Evolutionary conservation across 2,888 invertebrate genomes (phyloP), one percentile per base, ranked within the genome.

Genomic region (Myathropa florea): DNA sequence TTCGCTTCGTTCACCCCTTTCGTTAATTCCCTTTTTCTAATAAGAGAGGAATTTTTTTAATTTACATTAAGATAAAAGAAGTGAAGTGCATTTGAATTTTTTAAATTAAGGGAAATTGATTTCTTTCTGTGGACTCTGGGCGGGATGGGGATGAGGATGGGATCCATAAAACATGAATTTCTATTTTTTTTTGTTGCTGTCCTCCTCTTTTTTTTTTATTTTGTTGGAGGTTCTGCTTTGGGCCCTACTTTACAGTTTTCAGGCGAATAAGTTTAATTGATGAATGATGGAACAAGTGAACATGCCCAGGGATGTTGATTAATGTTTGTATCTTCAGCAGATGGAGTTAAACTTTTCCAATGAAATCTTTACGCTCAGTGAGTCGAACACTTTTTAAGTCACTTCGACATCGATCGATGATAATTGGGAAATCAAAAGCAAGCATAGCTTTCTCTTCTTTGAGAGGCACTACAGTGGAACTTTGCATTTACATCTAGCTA

Each of bases 51-150:
- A 77, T 85, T 86, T 86, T 81, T 83, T 86, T 83, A 83, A 86
- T 86, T 86, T 83, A 86, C 86, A 86, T 86, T 86, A 86, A 86
- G 83, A 86, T 86, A 86, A 86, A 83, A 83, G 86, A 83, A 86
- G 55, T 86, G 83, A 83, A 83, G 83, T 86, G 86, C 86, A 86
- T 83, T 86, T 86, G 83, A 86, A 86, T 79, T 83, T 83, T 18
- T 83, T 83, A 83, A 86, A 83, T 79, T 79, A 83, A 83, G 73
- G 78, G 65, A 86, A 83, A 83, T 86, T 83, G 78, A 83, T 83
- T 86, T 78, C 78, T 24, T 83, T 70, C 57, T 55, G 30, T 61
- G n/a, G 30, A 28, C 28, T 23, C 9, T 46, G 64, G 2, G 18
- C 26, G 57, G 57, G 4, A 68, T 46, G 18, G 46, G 46, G 46